phyloP scores from a whole-genome alignment of 2,888 invertebrate species.

The Parelbella ahira region DNA sequence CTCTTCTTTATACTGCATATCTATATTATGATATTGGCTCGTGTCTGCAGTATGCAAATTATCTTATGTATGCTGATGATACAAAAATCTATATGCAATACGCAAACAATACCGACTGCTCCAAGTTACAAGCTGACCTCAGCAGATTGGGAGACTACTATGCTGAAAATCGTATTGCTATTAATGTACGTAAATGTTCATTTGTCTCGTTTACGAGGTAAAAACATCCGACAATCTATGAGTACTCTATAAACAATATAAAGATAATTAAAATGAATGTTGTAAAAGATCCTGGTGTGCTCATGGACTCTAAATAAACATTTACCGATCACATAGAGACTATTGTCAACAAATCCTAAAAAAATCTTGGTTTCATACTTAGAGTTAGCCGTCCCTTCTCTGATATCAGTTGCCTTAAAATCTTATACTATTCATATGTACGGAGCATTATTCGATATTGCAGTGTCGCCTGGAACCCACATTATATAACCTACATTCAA shows the following conservation, averaged over 20 bases:
- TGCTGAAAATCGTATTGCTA: constrained; percentile 5
- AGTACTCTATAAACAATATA: not conserved
- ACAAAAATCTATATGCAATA: constrained; percentile 22
- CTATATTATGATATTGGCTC: constrained; percentile 27
- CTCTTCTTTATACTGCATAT: constrained; percentile 30
- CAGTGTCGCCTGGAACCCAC: constrained; percentile 6
- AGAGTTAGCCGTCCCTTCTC: constrained; percentile 11
- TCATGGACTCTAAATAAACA: not conserved
- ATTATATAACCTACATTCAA: constrained; percentile 4
- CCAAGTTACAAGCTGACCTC: constrained; percentile 12
- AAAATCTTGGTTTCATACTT: constrained; percentile 12
- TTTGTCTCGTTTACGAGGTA: not conserved
- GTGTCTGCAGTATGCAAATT: constrained; percentile 10
- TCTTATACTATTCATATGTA: constrained; percentile 8
- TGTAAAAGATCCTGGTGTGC: not conserved
- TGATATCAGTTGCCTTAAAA: constrained; percentile 7
- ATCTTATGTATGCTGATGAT: constrained; percentile 26
- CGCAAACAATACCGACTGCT: constrained; percentile 9
- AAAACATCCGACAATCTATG: not conserved
- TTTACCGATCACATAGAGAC: constrained; percentile 7
- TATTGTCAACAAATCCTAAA: constrained; percentile 7
- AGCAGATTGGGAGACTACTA: constrained; percentile 9
- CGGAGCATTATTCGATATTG: constrained; percentile 11
- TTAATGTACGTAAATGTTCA: constrained; percentile 15
- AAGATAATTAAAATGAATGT: not conserved